A percentile compares a stretch with the other conserved stretches of the same genome.
phyloP scores from a whole-genome alignment of 1,140 invertebrate species.

The Heliconius melpomene region DNA sequence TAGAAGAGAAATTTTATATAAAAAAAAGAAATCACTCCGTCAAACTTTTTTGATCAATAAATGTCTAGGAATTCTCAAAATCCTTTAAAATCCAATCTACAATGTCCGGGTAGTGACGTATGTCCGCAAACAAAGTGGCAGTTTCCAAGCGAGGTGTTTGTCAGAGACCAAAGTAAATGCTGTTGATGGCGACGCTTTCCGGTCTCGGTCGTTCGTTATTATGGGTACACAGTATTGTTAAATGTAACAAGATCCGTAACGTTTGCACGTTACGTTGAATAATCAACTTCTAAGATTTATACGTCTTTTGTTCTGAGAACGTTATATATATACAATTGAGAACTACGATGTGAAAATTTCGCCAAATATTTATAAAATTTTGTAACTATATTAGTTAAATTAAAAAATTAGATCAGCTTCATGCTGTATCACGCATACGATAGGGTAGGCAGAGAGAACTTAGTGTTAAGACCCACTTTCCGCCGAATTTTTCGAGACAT shows the following conservation, averaged over 20 bases:
- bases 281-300: conserved; percentile 1
- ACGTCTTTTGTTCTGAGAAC: background rate
- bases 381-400: too few relatives aligned
- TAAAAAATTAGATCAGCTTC: too few relatives aligned
- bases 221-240: conserved; percentile 1
- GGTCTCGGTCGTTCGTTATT: conserved; percentile 9
- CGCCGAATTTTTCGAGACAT: too few relatives aligned
- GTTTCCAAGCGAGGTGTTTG: conserved; percentile 10
- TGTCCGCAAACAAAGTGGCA: conserved; percentile 20
- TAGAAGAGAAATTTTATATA: background rate
- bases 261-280: background rate
- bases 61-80: background rate
- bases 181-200: conserved; percentile 15
- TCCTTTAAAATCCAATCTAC: conserved; percentile 11
- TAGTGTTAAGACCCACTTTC: too few relatives aligned
- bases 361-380: too few relatives aligned
- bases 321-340: background rate
- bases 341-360: background rate
- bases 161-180: conserved; percentile 13
- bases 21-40: background rate
- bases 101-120: background rate
- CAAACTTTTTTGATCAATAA: background rate
- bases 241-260: conserved; percentile 6
- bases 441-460: too few relatives aligned
- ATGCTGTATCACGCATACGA: too few relatives aligned